Conservation (phyloP, 2,888 invertebrate genomes). For the Callyntrura guangdongensis region DNA sequence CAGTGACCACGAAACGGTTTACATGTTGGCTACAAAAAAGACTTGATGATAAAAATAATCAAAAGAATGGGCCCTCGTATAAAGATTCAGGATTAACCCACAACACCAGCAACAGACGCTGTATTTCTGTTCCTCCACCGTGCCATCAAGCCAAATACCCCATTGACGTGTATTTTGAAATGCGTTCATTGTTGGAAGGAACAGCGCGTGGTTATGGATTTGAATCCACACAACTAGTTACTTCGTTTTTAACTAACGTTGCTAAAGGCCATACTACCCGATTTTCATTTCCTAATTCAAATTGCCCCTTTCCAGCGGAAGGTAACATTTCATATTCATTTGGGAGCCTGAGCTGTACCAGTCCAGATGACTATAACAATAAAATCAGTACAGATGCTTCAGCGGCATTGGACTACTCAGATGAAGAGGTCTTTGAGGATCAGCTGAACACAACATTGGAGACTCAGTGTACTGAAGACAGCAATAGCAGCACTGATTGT, state of each 20-base stretch:
- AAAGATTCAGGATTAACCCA: neutral
- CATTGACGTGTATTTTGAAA: neutral
- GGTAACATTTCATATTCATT: neutral
- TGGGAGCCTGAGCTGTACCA: neutral
- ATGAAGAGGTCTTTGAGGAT: constrained; percentile 58
- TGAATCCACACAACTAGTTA: neutral
- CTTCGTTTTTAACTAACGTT: neutral
- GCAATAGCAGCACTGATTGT: too few relatives aligned
- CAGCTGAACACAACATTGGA: neutral
- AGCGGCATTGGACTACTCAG: constrained; percentile 48
- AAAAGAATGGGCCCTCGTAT: neutral
- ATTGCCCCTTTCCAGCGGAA: too few relatives aligned
- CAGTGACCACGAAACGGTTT: constrained; percentile 27
- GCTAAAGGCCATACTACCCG: neutral
- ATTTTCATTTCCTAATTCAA: neutral
- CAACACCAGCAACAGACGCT: neutral
- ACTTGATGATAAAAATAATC: neutral
- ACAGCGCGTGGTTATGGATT: neutral
- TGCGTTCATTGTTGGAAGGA: constrained; percentile 32
- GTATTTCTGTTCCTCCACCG: constrained; percentile 46
- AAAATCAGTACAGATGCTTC: neutral
- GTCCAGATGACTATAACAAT: neutral
- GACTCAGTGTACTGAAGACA: too few relatives aligned
- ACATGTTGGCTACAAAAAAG: constrained; percentile 29
- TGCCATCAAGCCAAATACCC: constrained; percentile 3